These are phyloP conservation scores for Rhopalosiphum nymphaeae DNA, from an alignment of 2,888 invertebrate species.

Conservation along the genomic window DNA sequence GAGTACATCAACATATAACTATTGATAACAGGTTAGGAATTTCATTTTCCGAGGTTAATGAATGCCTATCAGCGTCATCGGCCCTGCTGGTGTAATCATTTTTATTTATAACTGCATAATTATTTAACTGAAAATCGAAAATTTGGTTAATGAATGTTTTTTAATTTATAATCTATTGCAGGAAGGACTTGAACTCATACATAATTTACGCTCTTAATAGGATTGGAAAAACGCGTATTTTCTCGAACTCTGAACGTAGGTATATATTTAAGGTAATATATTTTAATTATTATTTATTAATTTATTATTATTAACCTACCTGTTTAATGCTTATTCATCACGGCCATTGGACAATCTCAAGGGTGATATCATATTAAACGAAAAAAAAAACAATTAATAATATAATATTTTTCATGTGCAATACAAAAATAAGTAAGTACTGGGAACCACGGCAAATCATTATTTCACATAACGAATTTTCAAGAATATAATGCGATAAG, in stretches of 20 bases:
- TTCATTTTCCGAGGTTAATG: conserved; percentile 36
- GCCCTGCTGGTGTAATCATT: neutral
- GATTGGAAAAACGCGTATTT: conserved; percentile 17
- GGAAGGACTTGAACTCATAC: neutral
- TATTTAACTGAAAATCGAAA: neutral
- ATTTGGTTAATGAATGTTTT: conserved; percentile 4
- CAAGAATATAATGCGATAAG: conserved; percentile 13
- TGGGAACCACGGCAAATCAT: neutral
- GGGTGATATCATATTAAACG: neutral
- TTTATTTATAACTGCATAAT: conserved; percentile 11
- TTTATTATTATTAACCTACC: neutral
- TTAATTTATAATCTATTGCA: neutral
- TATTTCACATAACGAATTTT: conserved; percentile 12
- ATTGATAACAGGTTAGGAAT: conserved; percentile 26
- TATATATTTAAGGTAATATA: no score
- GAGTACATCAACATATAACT: neutral
- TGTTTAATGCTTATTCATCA: neutral
- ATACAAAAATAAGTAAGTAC: neutral
- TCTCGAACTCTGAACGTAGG: neutral
- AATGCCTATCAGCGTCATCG: neutral
- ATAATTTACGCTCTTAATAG: neutral
- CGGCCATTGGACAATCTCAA: neutral
- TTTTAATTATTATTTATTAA: neutral
- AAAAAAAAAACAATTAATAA: neutral
- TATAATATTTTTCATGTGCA: neutral